Base-by-base conservation (phyloP, 2,113 vertebrate species). In the Heterotis niloticus region DNA sequence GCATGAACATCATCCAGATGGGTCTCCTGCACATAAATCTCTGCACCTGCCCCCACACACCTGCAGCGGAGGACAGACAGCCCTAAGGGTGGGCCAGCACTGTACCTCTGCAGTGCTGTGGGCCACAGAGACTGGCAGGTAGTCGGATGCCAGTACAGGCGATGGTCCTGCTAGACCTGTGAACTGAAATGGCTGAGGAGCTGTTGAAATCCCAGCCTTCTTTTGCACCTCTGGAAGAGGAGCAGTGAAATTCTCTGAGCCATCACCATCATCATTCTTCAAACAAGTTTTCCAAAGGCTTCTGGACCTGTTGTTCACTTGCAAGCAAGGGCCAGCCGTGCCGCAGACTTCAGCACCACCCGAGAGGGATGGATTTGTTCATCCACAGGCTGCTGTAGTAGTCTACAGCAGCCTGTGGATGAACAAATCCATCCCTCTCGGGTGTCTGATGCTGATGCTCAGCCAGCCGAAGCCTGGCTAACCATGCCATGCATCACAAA, bases 271-370 rank as follows among this genome's bases (percentile, higher is more conserved):
- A 20, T 59, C 9, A n/a, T n/a, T n/a, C n/a, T n/a, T n/a, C n/a
- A n/a, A n/a, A n/a, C n/a, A 60, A 68, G 7, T n/a, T 14, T 76
- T 82, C 86, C 87, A 87, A 81, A 80, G 64, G 67, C 72, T 78
- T 72, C 80, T 76, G 79, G 77, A 83, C 10, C n/a, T n/a, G n/a
- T 44, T 44, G 34, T 44, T 44, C 34, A 44, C 34, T 44, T 44
- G 34, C 7, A 44, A 44, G 34, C 34, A n/a, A 94, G 93, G 89
- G 92, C 95, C 87, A 96, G 92, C 93, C 95, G 96, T 86, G 95
- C 95, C 76, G 87, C 95, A 64, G 95, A 97, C 80, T 69, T 91
- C 87, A 92, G 90, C 84, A 89, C 89, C 81, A 94, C 89, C n/a
- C n/a, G n/a, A n/a, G n/a, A n/a, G n/a, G n/a, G n/a, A n/a, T n/a